These are phyloP conservation scores for Psittacus erithacus DNA, from an alignment of 2,113 vertebrate genomes.

Conservation along the genomic window DNA sequence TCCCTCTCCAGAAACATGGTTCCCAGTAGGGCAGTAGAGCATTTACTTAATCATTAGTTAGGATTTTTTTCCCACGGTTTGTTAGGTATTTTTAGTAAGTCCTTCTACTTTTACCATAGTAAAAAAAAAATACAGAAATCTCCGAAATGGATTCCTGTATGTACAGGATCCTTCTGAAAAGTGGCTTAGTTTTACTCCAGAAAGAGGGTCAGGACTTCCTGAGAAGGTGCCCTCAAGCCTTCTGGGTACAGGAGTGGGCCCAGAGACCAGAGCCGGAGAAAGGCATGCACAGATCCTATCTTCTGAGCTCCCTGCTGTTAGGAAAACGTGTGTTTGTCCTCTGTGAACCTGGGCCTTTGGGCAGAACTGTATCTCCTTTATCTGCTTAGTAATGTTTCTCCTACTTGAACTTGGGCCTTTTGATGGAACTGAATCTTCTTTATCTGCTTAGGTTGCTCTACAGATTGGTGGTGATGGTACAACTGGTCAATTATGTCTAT, in stretches of 20 bases:
- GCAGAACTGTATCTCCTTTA: background rate
- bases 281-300: rapidly evolving
- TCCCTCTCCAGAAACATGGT: background rate
- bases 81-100: background rate
- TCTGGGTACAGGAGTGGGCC: background rate
- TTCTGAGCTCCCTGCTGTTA: background rate
- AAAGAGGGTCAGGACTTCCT: background rate
- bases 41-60: background rate
- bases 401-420: background rate
- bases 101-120: background rate
- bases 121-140: too few relatives aligned
- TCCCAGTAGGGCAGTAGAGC: background rate
- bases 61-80: background rate
- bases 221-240: background rate
- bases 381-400: background rate
- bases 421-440: background rate
- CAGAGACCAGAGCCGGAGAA: background rate
- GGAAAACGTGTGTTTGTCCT: background rate
- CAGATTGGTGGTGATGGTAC: background rate
- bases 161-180: background rate
- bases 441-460: background rate
- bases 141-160: background rate
- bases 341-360: background rate
- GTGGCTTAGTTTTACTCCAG: background rate
- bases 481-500: background rate